Conservation (phyloP, 2,113 vertebrate species). For the Ciconia maguari region DNA sequence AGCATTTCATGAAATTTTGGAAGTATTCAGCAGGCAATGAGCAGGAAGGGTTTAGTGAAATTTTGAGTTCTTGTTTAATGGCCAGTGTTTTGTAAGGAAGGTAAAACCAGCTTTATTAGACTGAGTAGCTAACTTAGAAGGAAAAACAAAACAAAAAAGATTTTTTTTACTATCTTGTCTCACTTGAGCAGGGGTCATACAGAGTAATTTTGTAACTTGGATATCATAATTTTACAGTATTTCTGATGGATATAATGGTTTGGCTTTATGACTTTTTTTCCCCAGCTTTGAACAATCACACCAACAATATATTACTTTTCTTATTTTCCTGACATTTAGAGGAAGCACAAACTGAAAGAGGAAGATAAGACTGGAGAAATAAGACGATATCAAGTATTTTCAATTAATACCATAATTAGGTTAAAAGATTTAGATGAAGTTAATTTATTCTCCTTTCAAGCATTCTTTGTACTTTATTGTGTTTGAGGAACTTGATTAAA, state of each 20-base stretch:
- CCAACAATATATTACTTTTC: neutral
- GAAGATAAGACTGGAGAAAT: neutral
- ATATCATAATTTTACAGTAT: neutral
- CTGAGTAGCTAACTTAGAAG: neutral
- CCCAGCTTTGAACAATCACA: neutral
- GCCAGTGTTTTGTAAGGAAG: neutral
- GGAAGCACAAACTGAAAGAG: neutral
- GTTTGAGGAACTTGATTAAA: slow-evolving; percentile 67
- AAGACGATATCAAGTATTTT: slow-evolving; percentile 1
- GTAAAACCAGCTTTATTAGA: neutral
- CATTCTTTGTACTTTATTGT: slow-evolving; percentile 47
- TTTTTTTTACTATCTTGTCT: neutral
- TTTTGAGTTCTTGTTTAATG: neutral
- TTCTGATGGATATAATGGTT: neutral
- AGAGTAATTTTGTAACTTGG: neutral
- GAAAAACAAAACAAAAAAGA: no score
- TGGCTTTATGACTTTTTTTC: neutral
- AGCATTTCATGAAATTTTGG: neutral
- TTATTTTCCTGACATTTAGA: neutral
- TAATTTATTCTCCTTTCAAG: slow-evolving; percentile 63
- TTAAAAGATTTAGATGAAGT: slow-evolving; percentile 43
- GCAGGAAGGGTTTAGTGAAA: neutral
- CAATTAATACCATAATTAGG: slow-evolving; percentile 43
- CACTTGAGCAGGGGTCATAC: neutral
- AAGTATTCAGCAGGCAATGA: neutral